Base-by-base conservation (phyloP, 2,113 vertebrate species). In the Leptobrachium leishanense region DNA sequence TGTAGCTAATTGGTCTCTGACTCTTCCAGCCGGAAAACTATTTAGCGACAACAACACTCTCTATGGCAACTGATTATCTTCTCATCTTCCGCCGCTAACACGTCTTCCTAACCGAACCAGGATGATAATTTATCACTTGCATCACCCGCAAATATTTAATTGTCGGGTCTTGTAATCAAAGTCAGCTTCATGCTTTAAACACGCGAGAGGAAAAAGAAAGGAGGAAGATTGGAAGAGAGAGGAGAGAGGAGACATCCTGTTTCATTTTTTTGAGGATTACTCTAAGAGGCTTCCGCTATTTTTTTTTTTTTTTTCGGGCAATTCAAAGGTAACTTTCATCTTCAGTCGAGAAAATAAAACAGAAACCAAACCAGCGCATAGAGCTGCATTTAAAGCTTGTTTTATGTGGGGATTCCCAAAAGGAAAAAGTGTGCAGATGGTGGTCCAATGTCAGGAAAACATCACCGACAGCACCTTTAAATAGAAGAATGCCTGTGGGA, bases 401-500 rank as follows among this genome's bases (percentile, higher is more conserved):
- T 67, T 68, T 11, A 80, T 15, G 70, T 57, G 50, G 77, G 70
- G 59, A 80, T 55, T 79, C 70, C 70, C 77, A 6, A 41, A 31
- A 63, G 63, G 59, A 46, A 3, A 1, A 41, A 67, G 20, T 43
- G 41, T 80, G 50, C 77, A 80, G 77, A 80, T 79, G 77, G 70
- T 80, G 77, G 77, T 68, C 46, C 41, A 40, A 57, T 74, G 70
- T 74, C 70, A 74, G 63, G 46, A 55, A 64, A 54, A 66, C 62
- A 72, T 72, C 44, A 65, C 40, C 8, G 42, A 20, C 20, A 70
- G 63, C 63, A 80, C 63, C 70, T 80, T 80, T 59, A 73, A 80
- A 80, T 80, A 80, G 63, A 80, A 73, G 8, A 59, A 66, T 79
- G 7, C 70, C 31, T 43, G 57, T 71, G 68, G 68, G 31, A 65